Percentiles rank a stretch among this genome's conserved stretches.
These are phyloP conservation scores for Parotocinclus haroldoi DNA, from an alignment of 2,797 vertebrate species.

Conservation along the genomic window DNA sequence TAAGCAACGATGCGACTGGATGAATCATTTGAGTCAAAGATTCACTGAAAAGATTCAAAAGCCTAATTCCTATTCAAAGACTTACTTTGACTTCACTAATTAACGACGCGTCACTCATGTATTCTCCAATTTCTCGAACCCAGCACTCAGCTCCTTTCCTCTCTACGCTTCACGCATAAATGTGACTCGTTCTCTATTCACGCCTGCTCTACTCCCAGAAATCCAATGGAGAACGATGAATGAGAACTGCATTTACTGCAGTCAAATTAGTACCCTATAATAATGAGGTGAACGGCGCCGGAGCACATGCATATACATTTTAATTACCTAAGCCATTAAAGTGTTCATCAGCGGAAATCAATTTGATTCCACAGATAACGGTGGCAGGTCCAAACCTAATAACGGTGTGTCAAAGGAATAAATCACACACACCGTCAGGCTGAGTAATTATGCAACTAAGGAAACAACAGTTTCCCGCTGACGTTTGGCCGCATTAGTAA, in stretches of 20 bases:
- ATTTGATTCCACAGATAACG: slow-evolving; percentile 47
- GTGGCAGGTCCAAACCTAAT: slow-evolving; percentile 59
- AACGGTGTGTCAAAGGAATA: slow-evolving; percentile 51
- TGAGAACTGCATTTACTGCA: slow-evolving; percentile 26
- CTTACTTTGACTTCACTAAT: too few species aligned
- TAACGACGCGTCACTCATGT: too few species aligned
- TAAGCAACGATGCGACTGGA: too few species aligned
- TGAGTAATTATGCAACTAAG: slow-evolving; percentile 62
- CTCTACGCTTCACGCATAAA: slow-evolving; percentile 18
- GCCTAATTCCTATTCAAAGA: too few species aligned
- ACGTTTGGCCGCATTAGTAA: slow-evolving; percentile 34
- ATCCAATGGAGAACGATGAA: neutral
- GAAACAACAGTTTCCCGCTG: slow-evolving; percentile 52
- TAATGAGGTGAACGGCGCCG: slow-evolving; percentile 32
- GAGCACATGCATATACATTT: slow-evolving; percentile 38
- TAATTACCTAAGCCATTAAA: slow-evolving; percentile 62
- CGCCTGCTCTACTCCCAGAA: neutral
- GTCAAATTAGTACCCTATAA: slow-evolving; percentile 13
- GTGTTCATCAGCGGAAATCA: slow-evolving; percentile 50
- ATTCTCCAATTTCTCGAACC: too few species aligned
- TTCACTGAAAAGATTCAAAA: too few species aligned
- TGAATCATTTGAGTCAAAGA: too few species aligned
- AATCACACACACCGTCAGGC: slow-evolving; percentile 53
- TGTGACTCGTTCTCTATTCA: slow-evolving; percentile 30
- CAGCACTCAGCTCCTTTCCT: neutral